A percentile compares a stretch with the other conserved stretches of the same genome.
These are phyloP conservation scores for Phainopepla nitens DNA, from an alignment of 2,113 vertebrate species.

Conservation along the genomic window DNA sequence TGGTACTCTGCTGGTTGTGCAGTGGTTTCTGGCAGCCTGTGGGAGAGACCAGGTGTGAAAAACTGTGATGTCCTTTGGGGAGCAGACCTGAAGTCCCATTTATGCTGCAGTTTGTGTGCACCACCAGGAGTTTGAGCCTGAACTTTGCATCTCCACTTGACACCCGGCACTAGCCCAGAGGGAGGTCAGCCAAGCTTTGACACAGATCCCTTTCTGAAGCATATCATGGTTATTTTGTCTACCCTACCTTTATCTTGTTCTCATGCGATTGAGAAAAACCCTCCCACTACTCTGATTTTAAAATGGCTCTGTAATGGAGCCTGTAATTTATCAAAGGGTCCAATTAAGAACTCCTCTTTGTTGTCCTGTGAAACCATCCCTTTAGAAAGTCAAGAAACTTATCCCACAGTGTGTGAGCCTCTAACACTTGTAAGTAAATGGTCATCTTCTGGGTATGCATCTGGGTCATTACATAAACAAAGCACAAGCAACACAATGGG, in stretches of 20 bases:
- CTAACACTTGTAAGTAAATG: not conserved
- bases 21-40: not conserved
- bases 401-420: not conserved
- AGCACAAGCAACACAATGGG: not conserved
- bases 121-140: not conserved
- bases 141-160: not conserved
- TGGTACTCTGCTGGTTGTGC: not conserved
- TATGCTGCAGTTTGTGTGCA: not conserved
- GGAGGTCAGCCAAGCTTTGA: not conserved
- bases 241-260: not conserved
- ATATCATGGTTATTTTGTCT: not conserved
- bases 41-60: not conserved
- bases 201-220: not conserved
- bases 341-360: not conserved
- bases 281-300: not conserved
- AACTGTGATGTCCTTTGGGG: not conserved
- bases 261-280: not conserved
- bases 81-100: not conserved
- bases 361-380: not conserved
- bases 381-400: not conserved
- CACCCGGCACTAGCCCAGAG: not conserved
- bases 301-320: not conserved
- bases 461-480: not conserved
- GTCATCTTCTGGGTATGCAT: not conserved
- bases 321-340: not conserved